These are phyloP conservation scores for Perodicticus potto DNA, from an alignment of 2,797 vertebrate species.

Conservation along the genomic window DNA sequence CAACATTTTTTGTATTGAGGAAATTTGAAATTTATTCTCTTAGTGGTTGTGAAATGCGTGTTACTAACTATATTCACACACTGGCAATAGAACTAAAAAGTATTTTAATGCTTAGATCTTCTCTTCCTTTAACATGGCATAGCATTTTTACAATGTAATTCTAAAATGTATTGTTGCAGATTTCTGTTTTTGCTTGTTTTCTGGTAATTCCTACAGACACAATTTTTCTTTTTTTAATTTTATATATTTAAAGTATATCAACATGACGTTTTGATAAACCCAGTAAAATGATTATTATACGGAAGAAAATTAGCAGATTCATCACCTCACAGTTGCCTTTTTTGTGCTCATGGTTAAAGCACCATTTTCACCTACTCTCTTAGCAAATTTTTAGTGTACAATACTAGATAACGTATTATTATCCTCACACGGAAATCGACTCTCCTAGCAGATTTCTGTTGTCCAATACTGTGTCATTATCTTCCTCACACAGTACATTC, in stretches of 20 bases:
- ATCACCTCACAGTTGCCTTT: not conserved
- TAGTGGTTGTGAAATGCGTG: not conserved
- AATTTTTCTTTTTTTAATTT: not conserved
- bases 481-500: not conserved
- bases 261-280: not conserved
- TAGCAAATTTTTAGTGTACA: too few relatives aligned
- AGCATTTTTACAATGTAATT: slow-evolving; percentile 26
- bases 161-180: not conserved
- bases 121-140: not conserved
- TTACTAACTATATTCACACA: not conserved
- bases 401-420: not conserved
- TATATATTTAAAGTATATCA: not conserved
- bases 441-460: too few relatives aligned
- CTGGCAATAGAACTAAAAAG: not conserved
- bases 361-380: not conserved
- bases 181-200: slow-evolving; percentile 33
- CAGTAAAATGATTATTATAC: not conserved
- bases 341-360: too few relatives aligned
- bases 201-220: not conserved
- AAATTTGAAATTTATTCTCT: not conserved
- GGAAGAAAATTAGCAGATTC: not conserved
- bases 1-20: not conserved
- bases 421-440: not conserved
- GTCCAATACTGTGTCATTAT: too few relatives aligned
- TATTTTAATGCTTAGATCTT: not conserved